Evolutionary conservation across 1,140 invertebrate species (phyloP).

Genomic region (Trachymyrmex septentrionalis): DNA sequence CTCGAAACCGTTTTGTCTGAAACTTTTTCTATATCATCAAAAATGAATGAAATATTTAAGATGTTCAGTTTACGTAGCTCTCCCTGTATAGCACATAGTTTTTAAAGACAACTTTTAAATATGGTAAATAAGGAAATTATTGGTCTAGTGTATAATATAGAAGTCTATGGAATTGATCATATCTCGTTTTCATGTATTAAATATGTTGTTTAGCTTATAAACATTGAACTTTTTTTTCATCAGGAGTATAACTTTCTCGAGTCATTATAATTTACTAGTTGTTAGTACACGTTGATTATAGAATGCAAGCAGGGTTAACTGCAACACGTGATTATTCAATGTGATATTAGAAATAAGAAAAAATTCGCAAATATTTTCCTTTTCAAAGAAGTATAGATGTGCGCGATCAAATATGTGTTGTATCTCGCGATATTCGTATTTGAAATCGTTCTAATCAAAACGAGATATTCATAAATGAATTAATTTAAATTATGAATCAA

Average conservation of each 20-base stretch:
- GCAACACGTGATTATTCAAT: conserved; percentile 23
- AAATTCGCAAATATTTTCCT: conserved; percentile 29
- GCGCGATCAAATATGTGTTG: conserved; percentile 7
- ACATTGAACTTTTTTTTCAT: background rate
- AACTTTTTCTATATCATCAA: no score
- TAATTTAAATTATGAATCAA: conserved; percentile 11
- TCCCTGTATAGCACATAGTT: no score
- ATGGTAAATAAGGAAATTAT: no score
- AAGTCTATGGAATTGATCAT: background rate
- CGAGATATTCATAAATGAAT: background rate
- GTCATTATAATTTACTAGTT: conserved; percentile 29
- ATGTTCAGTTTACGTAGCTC: no score
- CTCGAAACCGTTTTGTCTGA: no score
- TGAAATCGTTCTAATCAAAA: background rate
- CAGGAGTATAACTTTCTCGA: background rate
- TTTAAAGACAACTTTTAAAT: no score
- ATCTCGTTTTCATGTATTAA: background rate
- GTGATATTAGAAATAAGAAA: background rate
- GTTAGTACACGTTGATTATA: conserved; percentile 44
- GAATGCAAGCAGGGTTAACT: conserved; percentile 43
- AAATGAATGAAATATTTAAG: no score
- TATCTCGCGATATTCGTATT: background rate
- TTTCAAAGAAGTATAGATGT: background rate
- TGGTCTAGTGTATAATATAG: no score
- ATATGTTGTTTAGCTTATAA: background rate